Conservation (phyloP, 2,113 vertebrate genomes). For the Rhynchomys soricoides region DNA sequence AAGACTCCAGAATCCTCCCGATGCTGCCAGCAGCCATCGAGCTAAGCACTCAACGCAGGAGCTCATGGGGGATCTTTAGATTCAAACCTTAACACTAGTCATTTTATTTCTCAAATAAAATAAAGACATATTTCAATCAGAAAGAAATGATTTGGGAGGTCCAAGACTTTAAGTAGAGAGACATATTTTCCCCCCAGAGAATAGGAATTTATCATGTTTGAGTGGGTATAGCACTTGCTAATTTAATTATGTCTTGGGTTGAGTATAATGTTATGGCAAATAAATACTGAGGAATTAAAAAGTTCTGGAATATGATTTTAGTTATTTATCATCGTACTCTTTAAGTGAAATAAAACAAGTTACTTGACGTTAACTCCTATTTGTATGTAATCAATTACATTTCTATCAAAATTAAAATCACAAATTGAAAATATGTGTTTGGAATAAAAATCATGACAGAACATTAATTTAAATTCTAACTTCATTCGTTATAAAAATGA, state of each 20-base stretch:
- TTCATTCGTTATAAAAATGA: not conserved
- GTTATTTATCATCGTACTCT: slow-evolving; percentile 51
- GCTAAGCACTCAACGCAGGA: not conserved
- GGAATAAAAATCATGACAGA: slow-evolving; percentile 53
- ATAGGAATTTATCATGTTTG: slow-evolving; percentile 50
- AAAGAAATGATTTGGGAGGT: slow-evolving; percentile 43
- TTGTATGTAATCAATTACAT: slow-evolving; percentile 54
- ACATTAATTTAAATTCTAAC: not conserved
- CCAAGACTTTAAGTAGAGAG: not conserved
- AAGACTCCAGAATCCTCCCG: not conserved
- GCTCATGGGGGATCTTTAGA: no score
- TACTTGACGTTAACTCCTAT: slow-evolving; percentile 42
- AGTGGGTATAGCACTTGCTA: slow-evolving; percentile 50
- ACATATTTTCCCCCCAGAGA: not conserved
- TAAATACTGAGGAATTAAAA: slow-evolving; percentile 74
- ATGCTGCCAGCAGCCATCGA: not conserved
- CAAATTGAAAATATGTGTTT: slow-evolving; percentile 52
- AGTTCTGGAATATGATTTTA: slow-evolving; percentile 41
- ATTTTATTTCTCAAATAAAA: slow-evolving; percentile 39
- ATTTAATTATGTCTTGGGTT: slow-evolving; percentile 74
- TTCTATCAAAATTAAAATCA: slow-evolving; percentile 13
- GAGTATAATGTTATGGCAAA: slow-evolving; percentile 69
- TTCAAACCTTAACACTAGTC: not conserved
- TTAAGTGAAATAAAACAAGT: slow-evolving; percentile 60
- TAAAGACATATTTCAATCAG: slow-evolving; percentile 39